Base-by-base conservation (phyloP, 2,888 invertebrate species). In the Troglohyphantes excavatus region DNA sequence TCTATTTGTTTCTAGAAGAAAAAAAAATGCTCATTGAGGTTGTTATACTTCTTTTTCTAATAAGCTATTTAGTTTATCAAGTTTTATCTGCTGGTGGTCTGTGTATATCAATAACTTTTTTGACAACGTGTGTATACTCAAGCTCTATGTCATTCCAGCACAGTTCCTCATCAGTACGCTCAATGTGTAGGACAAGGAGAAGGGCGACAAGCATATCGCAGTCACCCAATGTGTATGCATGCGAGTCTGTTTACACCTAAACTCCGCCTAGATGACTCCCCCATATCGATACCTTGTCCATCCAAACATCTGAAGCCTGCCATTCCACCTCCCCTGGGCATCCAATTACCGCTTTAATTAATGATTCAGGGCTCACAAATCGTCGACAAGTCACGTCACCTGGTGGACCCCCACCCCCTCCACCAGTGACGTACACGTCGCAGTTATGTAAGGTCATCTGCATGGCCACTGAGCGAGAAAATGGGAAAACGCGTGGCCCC, bases 361-460 rank as follows among this genome's bases (percentile, higher is more conserved):
- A 90, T 90, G 89, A 90, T 84, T 90, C 89, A 83, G 78, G 61
- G 89, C 59, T 78, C 81, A 53, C 53, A 79, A 65, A 73, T 72
- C 82, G 82, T 59, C 82, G 82, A 53, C 61, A 72, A 75, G 75
- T 67, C 73, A 75, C 75, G 67, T 84, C 84, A 75, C 67, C 19
- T 29, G 75, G 75, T 29, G 84, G 33, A 21, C 65, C 46, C 33
- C 65, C 46, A 19, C 59, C 59, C 68, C 43, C 9, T 27, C 23
- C 33, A 53, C 63, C 39, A 76, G 53, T 83, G 83, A 79, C 89
- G 63, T 84, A 78, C 84, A 67, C 70, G 89, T 90, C 89, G 72
- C 78, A 90, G 89, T 90, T 90, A 90, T 90, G 89, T 84, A 78
- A 90, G 89, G 89, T 90, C 89, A 84, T 90, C 89, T 90, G 53